Percentiles rank a stretch among this genome's conserved stretches.
These are phyloP conservation scores for Gasterosteus nipponicus DNA, from an alignment of 2,113 vertebrate species.

Conservation along the genomic window DNA sequence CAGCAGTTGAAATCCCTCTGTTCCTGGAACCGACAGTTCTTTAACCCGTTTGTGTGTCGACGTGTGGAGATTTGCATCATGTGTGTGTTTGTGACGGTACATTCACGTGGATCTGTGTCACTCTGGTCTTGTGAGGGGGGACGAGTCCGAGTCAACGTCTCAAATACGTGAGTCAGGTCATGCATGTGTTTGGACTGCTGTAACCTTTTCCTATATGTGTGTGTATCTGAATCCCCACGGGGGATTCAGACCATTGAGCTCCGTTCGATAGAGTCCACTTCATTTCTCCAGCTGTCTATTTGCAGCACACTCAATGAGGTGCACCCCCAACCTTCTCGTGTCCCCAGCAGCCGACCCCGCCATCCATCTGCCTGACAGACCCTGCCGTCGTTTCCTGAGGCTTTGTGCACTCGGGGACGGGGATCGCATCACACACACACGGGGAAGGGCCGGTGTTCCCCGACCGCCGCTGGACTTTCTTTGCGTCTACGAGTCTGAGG, in stretches of 20 bases:
- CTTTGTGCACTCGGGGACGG: conserved; percentile 28
- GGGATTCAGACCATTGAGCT: conserved; percentile 49
- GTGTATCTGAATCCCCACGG: conserved; percentile 14
- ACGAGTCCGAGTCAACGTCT: not conserved
- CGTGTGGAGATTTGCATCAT: not conserved
- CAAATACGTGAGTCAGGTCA: not conserved
- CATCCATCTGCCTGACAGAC: conserved; percentile 64
- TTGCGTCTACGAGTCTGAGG: not conserved
- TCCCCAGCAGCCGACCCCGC: conserved; percentile 45
- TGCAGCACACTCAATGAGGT: conserved; percentile 58
- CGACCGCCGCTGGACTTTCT: not conserved
- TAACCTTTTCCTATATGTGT: not conserved
- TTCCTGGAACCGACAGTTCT: too few species aligned
- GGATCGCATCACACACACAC: not conserved
- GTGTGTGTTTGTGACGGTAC: too few species aligned
- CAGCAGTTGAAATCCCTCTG: too few species aligned
- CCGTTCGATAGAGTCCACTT: conserved; percentile 54
- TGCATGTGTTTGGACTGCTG: not conserved
- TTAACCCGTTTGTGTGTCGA: too few species aligned
- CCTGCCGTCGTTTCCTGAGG: conserved; percentile 12
- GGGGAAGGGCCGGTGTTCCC: conserved; percentile 23
- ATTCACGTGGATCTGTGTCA: not conserved
- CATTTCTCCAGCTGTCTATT: conserved; percentile 61
- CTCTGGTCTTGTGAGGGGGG: not conserved
- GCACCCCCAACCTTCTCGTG: conserved; percentile 50